Evolutionary conservation across 35 echinoderm and acorn worm species (phyloP), one percentile per base, ranked within the genome.

Genomic region (Amphiura filiformis): DNA sequence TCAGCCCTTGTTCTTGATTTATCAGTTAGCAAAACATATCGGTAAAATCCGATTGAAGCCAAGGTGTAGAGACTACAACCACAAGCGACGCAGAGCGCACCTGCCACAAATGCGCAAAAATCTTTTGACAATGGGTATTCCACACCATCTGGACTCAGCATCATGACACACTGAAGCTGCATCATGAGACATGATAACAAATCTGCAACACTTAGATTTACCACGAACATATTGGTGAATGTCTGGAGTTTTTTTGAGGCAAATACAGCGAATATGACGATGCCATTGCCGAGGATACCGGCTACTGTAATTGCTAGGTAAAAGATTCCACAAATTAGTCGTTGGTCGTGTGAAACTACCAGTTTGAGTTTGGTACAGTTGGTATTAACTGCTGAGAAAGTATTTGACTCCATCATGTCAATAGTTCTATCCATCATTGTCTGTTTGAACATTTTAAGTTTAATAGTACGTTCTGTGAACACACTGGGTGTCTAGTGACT

Each of bases 201-300:
- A 49, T 94, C 92, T 26, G 92, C 83, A 36, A 94, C 33, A 18
- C 88, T 87, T 20, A 94, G 75, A 82, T 90, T 94, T 2, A 94
- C 75, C 31, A 94, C 83, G 38, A 90, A 89, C 4, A 47, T 38
- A 23, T 90, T 90, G 0, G 87, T 90, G 14, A 40, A 75, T 35
- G 89, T 94, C 39, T 86, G 92, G 1, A 94, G 84, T 77, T 87
- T 87, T 64, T 80, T 78, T 0, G 78, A 81, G 23, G 81, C 22
- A 37, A 61, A 70, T 17, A 92, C 79, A 39, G 80, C 78, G 32
- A 83, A n/a, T 32, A 92, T 36, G 56, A 92, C 78, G 31, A 83
- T 17, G 1, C 18, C 13, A 39, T 92, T 92, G 0, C 91, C 91
- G 37, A 84, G 13, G 40, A 92, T 18, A n/a, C 91, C 91, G 13